These are phyloP conservation scores for Porphyrio hochstetteri DNA, from an alignment of 2,113 vertebrate genomes.

Conservation along the genomic window DNA sequence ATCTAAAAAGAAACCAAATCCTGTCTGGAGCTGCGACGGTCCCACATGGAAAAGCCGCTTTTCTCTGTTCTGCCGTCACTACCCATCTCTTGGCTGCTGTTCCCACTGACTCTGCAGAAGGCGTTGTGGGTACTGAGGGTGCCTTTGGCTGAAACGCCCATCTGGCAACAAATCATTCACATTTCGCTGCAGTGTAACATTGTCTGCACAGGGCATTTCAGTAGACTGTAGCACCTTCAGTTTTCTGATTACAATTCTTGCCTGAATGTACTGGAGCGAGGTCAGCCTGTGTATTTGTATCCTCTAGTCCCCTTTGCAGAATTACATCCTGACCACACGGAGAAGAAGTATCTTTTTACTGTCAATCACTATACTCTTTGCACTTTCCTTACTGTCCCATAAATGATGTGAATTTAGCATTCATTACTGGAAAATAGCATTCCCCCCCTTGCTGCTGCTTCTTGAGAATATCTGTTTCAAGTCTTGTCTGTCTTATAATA, in stretches of 20 bases:
- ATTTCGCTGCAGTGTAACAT: neutral
- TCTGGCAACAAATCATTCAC: neutral
- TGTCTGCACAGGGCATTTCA: neutral
- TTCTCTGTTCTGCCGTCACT: neutral
- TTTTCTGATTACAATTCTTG: neutral
- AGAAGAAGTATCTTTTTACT: neutral
- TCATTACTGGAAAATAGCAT: neutral
- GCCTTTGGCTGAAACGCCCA: neutral
- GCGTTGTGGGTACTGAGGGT: neutral
- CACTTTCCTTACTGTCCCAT: neutral
- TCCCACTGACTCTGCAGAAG: neutral
- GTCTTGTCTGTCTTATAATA: neutral
- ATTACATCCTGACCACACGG: neutral
- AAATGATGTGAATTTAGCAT: neutral
- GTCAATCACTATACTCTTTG: neutral
- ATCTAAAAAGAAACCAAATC: rapidly evolving
- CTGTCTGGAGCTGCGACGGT: rapidly evolving
- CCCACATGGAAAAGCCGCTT: neutral
- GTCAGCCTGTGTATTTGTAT: neutral
- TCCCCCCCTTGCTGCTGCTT: neutral
- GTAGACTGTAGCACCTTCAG: neutral
- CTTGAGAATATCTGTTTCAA: neutral
- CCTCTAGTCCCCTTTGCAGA: neutral
- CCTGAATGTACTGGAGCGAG: neutral
- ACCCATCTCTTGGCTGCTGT: neutral